Conservation (phyloP, 2,797 vertebrate genomes). For the Enteromius trimaculatus region DNA sequence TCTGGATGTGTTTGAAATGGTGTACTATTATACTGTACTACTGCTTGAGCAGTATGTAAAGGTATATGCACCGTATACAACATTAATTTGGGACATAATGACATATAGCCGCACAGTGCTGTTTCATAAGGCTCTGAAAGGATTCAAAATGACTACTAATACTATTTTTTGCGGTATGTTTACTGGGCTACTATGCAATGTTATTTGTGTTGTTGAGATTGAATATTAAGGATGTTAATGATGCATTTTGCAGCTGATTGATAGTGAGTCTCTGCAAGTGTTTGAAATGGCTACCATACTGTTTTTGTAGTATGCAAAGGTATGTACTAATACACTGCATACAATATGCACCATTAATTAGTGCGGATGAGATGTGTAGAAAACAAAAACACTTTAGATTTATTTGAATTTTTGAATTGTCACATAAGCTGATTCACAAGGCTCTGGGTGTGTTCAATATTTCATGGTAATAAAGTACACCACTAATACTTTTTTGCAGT, state of each 20-base stretch:
- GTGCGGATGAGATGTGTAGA: not conserved
- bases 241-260: not conserved
- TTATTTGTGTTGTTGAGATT: not conserved
- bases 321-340: not conserved
- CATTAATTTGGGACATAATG: not conserved
- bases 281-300: not conserved
- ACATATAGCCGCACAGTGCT: not conserved
- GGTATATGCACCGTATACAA: not conserved
- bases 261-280: not conserved
- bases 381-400: not conserved
- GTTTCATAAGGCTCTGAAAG: not conserved
- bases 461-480: not conserved
- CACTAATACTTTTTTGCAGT: not conserved
- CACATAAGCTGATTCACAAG: not conserved
- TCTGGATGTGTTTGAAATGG: constrained; percentile 2
- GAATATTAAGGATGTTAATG: not conserved
- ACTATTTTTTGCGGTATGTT: not conserved
- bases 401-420: no score
- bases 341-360: not conserved
- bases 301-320: not conserved
- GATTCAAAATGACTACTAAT: not conserved
- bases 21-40: not conserved
- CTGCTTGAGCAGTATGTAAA: not conserved
- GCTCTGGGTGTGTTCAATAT: not conserved
- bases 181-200: not conserved